Evolutionary conservation across 2,888 invertebrate species (phyloP), one percentile per base, ranked within the genome.

Genomic region (Drosophila birchii): DNA sequence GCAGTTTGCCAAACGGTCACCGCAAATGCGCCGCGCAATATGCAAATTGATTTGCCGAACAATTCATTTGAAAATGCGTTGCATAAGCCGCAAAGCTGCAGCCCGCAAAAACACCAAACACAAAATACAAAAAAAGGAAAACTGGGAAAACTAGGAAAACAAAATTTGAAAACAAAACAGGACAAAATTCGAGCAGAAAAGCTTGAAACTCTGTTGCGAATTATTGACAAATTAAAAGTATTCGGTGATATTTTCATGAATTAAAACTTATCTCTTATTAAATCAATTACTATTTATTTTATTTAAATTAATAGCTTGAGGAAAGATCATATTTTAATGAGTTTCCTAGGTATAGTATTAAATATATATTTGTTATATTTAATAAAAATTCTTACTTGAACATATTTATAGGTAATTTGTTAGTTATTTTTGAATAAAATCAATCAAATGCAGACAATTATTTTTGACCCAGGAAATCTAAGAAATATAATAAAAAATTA

Each of bases 21-120:
- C 76, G 57, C 73, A 88, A 88, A 83, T 82, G 87, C 67, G 81
- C 81, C 87, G 82, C 89, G 79, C 87, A 86, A 82, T 82, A 82
- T 82, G 82, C 89, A 82, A 82, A 82, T 82, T 88, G 82, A 88
- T 88, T 82, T 88, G 89, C 67, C 75, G 84, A 80, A 86, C 82
- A 88, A 88, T 82, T 88, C 84, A 84, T 86, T 88, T 77, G 78
- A 74, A 86, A 81, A 81, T 80, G 78, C 83, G 76, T 78, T 88
- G 84, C 87, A 88, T 73, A 82, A 88, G 89, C 87, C 84, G 75
- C 89, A 70, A 75, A 76, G 74, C 62, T 68, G 59, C 76, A 55
- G 58, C 39, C 68, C 51, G 43, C 68, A 67, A 76, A 76, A 54
- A 54, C 53, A 54, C 54, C 26, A 38, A 32, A 47, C 26, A 60